These are phyloP conservation scores for Pardosa pseudoannulata DNA, from an alignment of 2,888 invertebrate genomes.

Conservation along the genomic window DNA sequence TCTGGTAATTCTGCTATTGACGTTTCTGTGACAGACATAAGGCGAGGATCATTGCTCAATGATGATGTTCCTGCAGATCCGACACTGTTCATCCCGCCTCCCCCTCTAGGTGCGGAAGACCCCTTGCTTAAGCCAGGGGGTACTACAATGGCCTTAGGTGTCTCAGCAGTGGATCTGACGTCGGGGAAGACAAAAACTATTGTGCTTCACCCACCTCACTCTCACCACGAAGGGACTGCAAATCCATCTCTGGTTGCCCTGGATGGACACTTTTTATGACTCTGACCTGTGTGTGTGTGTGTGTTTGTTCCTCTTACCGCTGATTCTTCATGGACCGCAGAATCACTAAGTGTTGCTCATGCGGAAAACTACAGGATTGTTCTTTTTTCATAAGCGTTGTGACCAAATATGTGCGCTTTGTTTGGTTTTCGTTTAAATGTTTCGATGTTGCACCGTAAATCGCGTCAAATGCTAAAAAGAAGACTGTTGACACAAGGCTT, in stretches of 20 bases:
- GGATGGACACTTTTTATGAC: slow-evolving; percentile 72
- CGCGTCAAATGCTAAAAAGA: not conserved
- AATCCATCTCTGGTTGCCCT: slow-evolving; percentile 49
- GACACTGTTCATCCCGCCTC: slow-evolving; percentile 51
- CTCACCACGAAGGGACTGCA: slow-evolving; percentile 34
- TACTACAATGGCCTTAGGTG: slow-evolving; percentile 58
- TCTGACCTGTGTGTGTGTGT: too few relatives aligned
- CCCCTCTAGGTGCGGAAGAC: slow-evolving; percentile 48
- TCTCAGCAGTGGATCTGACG: slow-evolving; percentile 63
- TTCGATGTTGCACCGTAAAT: not conserved
- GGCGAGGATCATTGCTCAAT: slow-evolving; percentile 49
- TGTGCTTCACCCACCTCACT: slow-evolving; percentile 58
- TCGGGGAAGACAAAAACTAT: slow-evolving; percentile 69
- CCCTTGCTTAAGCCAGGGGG: slow-evolving; percentile 64
- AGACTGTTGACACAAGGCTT: too few relatives aligned
- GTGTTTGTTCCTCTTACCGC: not conserved
- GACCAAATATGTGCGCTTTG: not conserved
- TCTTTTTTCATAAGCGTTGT: not conserved
- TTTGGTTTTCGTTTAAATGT: not conserved
- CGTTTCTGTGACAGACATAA: slow-evolving; percentile 30
- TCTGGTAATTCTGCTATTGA: slow-evolving; percentile 33
- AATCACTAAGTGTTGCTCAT: not conserved
- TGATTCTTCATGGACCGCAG: not conserved
- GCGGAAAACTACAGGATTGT: not conserved
- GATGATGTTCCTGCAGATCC: slow-evolving; percentile 45